Conservation (phyloP, 2,113 vertebrate species). For the Grammomys surdaster region DNA sequence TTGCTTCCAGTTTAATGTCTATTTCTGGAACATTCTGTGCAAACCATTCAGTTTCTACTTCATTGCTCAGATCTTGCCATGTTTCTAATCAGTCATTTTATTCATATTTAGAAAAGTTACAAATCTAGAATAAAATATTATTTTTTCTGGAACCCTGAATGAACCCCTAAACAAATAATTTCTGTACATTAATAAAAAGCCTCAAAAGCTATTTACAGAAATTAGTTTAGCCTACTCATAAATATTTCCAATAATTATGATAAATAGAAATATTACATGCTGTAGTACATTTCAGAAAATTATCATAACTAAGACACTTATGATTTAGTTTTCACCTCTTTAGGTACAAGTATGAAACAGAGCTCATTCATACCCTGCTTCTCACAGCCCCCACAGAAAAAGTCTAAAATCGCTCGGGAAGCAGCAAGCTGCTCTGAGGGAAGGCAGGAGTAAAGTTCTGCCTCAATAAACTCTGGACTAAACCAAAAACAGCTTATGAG, state of each 20-base stretch:
- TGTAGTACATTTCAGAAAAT: conserved; percentile 36
- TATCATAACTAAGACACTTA: background rate
- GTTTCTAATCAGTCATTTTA: conserved; percentile 48
- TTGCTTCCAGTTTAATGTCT: conserved; percentile 52
- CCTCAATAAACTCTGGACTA: background rate
- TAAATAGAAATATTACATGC: background rate
- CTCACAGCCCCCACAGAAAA: background rate
- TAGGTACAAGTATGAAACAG: background rate
- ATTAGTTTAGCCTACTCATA: conserved; percentile 1
- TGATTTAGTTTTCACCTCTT: background rate
- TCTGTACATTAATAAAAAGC: background rate
- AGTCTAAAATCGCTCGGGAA: background rate
- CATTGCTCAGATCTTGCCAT: conserved; percentile 4
- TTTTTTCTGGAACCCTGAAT: background rate
- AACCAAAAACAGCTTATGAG: conserved; percentile 4
- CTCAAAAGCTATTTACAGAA: conserved; percentile 17
- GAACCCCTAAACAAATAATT: background rate
- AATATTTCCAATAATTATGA: conserved; percentile 18
- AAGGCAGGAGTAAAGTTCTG: background rate
- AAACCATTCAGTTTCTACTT: conserved; percentile 19
- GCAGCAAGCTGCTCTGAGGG: background rate
- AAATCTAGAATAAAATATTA: background rate
- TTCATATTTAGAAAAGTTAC: conserved; percentile 44
- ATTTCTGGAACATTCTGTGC: background rate
- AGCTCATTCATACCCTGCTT: background rate